A percentile compares a stretch with the other conserved stretches of the same genome.
phyloP scores from a whole-genome alignment of 2,888 invertebrate genomes.

The Mythimna pallens region DNA sequence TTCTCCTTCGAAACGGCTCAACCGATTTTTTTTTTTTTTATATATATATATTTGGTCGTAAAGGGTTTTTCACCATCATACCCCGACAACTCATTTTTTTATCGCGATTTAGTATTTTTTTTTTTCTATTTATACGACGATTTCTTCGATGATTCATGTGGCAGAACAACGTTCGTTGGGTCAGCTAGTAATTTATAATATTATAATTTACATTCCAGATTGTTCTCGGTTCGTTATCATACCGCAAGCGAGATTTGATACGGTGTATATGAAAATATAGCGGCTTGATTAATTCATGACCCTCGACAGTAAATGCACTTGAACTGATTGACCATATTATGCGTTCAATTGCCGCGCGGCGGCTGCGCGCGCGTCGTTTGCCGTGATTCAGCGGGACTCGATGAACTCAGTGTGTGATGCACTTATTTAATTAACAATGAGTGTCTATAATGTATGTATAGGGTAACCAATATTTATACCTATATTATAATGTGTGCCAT shows the following conservation, averaged over 20 bases:
- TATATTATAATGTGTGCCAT: background rate
- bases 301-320: conserved; percentile 79
- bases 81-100: too few species aligned
- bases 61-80: too few species aligned
- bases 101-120: too few species aligned
- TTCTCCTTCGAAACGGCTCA: too few species aligned
- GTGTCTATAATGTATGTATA: background rate
- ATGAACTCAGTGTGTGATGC: conserved; percentile 54
- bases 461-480: background rate
- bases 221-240: conserved; percentile 17
- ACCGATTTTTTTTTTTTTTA: too few species aligned
- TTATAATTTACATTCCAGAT: conserved; percentile 22
- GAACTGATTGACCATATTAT: conserved; percentile 87
- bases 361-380: conserved; percentile 61
- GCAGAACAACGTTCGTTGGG: too few species aligned
- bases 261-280: conserved; percentile 52
- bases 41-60: too few species aligned
- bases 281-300: conserved; percentile 75
- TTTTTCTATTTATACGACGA: too few species aligned
- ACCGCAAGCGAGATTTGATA: conserved; percentile 29
- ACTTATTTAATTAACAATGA: conserved; percentile 40
- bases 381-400: conserved; percentile 70
- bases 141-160: too few species aligned
- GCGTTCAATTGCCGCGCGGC: conserved; percentile 74
- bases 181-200: background rate